Evolutionary conservation across 1,140 invertebrate species (phyloP).

Genomic region (Drosophila miranda): DNA sequence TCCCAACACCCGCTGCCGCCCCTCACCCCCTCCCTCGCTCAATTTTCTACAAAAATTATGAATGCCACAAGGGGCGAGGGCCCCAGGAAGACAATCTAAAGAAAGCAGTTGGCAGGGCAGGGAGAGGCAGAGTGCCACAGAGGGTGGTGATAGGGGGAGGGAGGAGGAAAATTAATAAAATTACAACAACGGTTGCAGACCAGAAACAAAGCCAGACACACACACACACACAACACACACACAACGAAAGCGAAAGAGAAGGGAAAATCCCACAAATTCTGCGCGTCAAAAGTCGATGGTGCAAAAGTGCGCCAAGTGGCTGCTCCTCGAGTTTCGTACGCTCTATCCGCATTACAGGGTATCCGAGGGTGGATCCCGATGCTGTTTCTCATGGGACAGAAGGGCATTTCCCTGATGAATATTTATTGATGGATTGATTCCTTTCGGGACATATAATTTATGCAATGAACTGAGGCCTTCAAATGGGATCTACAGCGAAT

Average conservation of each 20-base stretch:
- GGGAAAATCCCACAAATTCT: conserved; percentile 17
- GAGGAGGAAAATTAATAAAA: conserved; percentile 50
- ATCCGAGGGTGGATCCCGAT: neutral
- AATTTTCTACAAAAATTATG: conserved; percentile 35
- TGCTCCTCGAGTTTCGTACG: conserved; percentile 17
- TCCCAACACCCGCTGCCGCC: conserved; percentile 6
- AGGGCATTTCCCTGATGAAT: too few species aligned
- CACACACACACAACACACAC: neutral
- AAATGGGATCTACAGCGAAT: too few species aligned
- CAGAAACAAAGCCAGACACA: conserved; percentile 31
- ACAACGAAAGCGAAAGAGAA: conserved; percentile 10
- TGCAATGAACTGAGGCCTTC: too few species aligned
- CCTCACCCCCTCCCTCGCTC: neutral
- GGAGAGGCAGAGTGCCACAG: conserved; percentile 1
- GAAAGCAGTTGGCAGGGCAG: conserved; percentile 23
- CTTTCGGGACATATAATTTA: too few species aligned
- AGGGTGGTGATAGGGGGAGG: neutral
- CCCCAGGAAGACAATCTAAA: conserved; percentile 42
- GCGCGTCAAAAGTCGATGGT: conserved; percentile 18
- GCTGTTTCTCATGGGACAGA: too few species aligned
- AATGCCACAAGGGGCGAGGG: conserved; percentile 1
- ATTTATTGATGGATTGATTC: too few species aligned
- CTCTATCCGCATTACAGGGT: conserved; percentile 17
- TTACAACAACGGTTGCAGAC: conserved; percentile 50
- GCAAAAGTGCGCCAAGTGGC: conserved; percentile 42